Base-by-base conservation (phyloP, 2,797 vertebrate genomes). In the Rhinophrynus dorsalis region DNA sequence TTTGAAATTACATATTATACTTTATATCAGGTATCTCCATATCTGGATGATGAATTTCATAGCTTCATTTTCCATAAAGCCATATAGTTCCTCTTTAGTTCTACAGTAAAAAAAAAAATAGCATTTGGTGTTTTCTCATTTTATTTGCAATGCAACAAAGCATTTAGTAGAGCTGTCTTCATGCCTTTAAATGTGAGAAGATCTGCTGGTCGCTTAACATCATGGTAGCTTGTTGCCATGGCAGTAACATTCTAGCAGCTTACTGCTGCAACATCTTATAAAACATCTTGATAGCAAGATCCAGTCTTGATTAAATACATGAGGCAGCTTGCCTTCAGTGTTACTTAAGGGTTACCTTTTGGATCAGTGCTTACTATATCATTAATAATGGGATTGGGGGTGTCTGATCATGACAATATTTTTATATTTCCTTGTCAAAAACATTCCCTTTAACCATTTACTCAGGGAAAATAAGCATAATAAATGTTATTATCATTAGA, bases 241-340 rank as follows among this genome's bases (percentile, higher is more conserved):
- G 69, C 55, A 66, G 54, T 66, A 66, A 37, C 61, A 52, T 73
- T 44, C 62, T 38, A 52, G 55, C 62, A 45, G 62, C 62, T 44
- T 73, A 59, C 60, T 59, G 62, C 62, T 66, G 62, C 66, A 73
- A 73, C 69, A 66, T 73, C 69, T 66, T 73, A 73, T 73, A 73
- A 73, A 73, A 55, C 62, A 45, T 73, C 62, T 73, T 59, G 69
- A 66, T 66, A 73, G 62, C 62, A 52, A 59, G 69, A 73, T 73
- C 55, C 55, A 66, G 45, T 59, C 62, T 73, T 73, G 69, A 73
- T 73, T 73, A 73, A 45, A 73, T 30, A 54, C 45, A 66, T 66
- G 60, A 57, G 59, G 69, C 69, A 52, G 69, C 62, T 52, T 59
- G 54, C 59, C 54, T 66, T 66, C 45, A 59, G 15, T 26, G 62